Percentiles rank a stretch among this genome's conserved stretches.
Evolutionary conservation across 1,140 invertebrate genomes (phyloP).

Genomic region (Caenorhabditis brenneri): DNA sequence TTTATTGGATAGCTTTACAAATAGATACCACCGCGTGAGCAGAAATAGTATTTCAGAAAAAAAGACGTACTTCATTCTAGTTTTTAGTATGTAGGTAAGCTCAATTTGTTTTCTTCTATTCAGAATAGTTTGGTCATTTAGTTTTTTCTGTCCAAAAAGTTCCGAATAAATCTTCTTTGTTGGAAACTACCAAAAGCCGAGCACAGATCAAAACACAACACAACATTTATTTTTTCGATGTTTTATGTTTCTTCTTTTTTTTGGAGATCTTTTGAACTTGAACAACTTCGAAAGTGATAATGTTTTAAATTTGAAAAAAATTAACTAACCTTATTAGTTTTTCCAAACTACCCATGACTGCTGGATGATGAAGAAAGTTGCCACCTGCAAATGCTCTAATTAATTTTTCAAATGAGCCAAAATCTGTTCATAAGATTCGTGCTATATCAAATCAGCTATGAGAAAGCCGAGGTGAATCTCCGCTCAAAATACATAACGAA

Average conservation of each 20-base stretch:
- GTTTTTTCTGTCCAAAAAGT: background rate
- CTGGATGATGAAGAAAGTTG: slow-evolving; percentile 24
- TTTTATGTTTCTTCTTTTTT: background rate
- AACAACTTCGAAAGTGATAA: background rate
- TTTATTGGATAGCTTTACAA: slow-evolving; percentile 10
- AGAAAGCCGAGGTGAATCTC: no score
- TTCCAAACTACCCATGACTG: slow-evolving; percentile 22
- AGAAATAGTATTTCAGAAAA: background rate
- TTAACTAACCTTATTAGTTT: slow-evolving; percentile 18
- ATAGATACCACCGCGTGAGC: background rate
- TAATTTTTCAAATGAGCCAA: background rate
- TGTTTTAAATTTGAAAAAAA: no score
- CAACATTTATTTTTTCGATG: background rate
- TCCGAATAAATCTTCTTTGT: background rate
- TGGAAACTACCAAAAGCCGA: background rate
- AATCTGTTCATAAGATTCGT: no score
- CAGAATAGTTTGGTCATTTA: background rate
- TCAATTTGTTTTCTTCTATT: background rate
- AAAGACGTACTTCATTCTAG: background rate
- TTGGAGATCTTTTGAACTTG: background rate
- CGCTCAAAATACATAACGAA: no score
- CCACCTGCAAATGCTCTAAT: background rate
- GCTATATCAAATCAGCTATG: no score
- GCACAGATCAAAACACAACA: background rate
- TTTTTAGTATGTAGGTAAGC: background rate